Percentiles rank a stretch among this genome's conserved stretches.
These are phyloP conservation scores for Sebastes iracundus DNA, from an alignment of 2,797 vertebrate species.

Conservation along the genomic window DNA sequence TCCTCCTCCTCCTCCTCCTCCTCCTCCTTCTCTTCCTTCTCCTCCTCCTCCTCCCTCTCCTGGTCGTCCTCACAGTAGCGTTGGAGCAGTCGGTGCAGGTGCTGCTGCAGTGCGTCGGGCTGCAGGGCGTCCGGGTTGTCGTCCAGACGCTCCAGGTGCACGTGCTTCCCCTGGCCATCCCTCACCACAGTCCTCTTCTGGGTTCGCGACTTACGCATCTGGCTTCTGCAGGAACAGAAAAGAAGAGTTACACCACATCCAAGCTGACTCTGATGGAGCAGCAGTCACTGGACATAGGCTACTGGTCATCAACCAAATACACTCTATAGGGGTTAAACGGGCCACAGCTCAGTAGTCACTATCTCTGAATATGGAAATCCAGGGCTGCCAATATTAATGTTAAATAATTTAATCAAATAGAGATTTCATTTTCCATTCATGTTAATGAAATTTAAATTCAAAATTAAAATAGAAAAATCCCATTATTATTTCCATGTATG, in stretches of 20 bases:
- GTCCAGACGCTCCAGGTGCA: slow-evolving; percentile 90
- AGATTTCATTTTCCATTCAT: not conserved
- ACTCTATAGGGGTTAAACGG: not conserved
- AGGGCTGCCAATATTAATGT: not conserved
- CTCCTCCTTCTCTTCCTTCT: slow-evolving; percentile 55
- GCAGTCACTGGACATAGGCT: too few species aligned
- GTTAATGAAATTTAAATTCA: not conserved
- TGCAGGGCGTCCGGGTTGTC: slow-evolving; percentile 86
- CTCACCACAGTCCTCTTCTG: slow-evolving; percentile 96
- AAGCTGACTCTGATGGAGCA: not conserved
- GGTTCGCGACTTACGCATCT: slow-evolving; percentile 89
- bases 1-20: slow-evolving; percentile 62
- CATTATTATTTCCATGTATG: not conserved
- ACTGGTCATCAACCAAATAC: not conserved
- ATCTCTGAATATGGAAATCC: not conserved
- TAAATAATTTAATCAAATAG: not conserved
- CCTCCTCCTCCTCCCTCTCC: slow-evolving; percentile 61
- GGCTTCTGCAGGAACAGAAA: slow-evolving; percentile 81
- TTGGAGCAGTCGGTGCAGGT: slow-evolving; percentile 91
- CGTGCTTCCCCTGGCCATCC: slow-evolving; percentile 87
- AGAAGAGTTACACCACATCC: not conserved
- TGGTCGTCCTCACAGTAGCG: slow-evolving; percentile 84
- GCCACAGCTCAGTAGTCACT: not conserved
- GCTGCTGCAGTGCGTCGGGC: slow-evolving; percentile 89
- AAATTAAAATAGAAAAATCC: not conserved